A percentile compares a stretch with the other conserved stretches of the same genome.
Conservation (phyloP, 2,888 invertebrate genomes). For the Danaus chrysippus region DNA sequence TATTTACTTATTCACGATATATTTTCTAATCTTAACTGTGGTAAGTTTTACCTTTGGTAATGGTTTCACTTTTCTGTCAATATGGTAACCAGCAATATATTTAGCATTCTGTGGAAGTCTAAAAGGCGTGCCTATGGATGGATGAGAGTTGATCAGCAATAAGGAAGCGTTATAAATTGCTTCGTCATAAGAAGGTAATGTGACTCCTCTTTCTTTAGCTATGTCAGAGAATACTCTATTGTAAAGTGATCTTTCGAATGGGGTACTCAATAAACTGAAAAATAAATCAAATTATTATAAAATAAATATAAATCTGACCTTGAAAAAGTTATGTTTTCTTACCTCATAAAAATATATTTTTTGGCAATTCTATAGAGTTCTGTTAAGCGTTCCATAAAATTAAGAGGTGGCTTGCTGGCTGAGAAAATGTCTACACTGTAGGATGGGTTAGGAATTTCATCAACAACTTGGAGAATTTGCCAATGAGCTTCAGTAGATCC, state of each 20-base stretch:
- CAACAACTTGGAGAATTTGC: constrained; percentile 47
- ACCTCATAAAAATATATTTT: constrained; percentile 42
- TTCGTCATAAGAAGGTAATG: constrained; percentile 24
- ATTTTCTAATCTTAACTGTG: too few relatives aligned
- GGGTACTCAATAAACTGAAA: not conserved
- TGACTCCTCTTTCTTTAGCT: constrained; percentile 12
- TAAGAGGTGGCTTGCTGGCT: constrained; percentile 41
- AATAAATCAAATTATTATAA: too few relatives aligned
- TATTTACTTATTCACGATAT: too few relatives aligned
- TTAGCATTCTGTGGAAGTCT: constrained; percentile 45
- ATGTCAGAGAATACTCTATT: not conserved
- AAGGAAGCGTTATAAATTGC: constrained; percentile 30
- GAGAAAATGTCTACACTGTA: constrained; percentile 53
- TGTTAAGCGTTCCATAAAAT: constrained; percentile 42
- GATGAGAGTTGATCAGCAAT: constrained; percentile 48
- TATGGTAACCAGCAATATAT: constrained; percentile 38
- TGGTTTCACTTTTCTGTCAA: constrained; percentile 36
- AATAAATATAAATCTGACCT: too few relatives aligned
- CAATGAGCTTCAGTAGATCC: constrained; percentile 56
- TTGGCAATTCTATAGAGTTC: constrained; percentile 44
- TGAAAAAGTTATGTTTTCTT: constrained; percentile 19
- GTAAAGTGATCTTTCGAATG: not conserved
- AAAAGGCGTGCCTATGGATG: constrained; percentile 44
- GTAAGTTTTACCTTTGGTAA: constrained; percentile 37
- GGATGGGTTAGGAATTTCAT: constrained; percentile 54